Conservation (phyloP, 2,113 vertebrate species). For the Solea senegalensis region DNA sequence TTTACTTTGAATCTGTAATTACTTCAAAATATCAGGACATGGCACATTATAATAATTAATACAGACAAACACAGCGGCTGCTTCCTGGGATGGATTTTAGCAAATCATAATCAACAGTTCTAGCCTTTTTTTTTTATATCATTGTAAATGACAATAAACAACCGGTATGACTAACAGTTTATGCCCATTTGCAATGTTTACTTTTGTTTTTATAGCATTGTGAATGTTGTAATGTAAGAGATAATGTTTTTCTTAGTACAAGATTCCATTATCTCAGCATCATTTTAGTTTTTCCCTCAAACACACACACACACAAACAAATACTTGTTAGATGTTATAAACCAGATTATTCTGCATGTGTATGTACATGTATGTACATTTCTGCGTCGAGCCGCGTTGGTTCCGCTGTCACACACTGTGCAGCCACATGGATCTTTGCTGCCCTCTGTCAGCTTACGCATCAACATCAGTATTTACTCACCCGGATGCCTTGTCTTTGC, state of each 20-base stretch:
- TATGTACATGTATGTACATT: not conserved
- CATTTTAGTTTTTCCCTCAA: no score
- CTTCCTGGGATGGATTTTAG: conserved; percentile 9
- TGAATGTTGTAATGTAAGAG: conserved; percentile 9
- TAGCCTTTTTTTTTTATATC: conserved; percentile 48
- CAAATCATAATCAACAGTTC: conserved; percentile 6
- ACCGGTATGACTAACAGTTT: conserved; percentile 12
- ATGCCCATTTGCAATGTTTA: conserved; percentile 10
- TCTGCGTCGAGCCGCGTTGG: no score
- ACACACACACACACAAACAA: no score
- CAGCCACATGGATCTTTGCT: conserved; percentile 63
- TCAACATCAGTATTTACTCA: not conserved
- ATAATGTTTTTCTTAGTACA: not conserved
- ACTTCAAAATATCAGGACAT: conserved; percentile 2
- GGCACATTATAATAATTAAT: conserved; percentile 8
- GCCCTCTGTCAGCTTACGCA: conserved; percentile 57
- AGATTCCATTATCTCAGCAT: no score
- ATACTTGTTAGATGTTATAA: no score
- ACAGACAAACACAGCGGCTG: conserved; percentile 14
- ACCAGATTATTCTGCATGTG: conserved; percentile 5
- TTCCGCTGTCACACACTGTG: conserved; percentile 1
- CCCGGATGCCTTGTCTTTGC: no score
- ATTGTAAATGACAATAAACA: conserved; percentile 52
- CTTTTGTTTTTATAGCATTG: conserved; percentile 10
- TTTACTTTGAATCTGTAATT: not conserved